These are phyloP conservation scores for Akabosia matsudoensis DNA, from an alignment of 1,140 invertebrate species.

Conservation along the genomic window DNA sequence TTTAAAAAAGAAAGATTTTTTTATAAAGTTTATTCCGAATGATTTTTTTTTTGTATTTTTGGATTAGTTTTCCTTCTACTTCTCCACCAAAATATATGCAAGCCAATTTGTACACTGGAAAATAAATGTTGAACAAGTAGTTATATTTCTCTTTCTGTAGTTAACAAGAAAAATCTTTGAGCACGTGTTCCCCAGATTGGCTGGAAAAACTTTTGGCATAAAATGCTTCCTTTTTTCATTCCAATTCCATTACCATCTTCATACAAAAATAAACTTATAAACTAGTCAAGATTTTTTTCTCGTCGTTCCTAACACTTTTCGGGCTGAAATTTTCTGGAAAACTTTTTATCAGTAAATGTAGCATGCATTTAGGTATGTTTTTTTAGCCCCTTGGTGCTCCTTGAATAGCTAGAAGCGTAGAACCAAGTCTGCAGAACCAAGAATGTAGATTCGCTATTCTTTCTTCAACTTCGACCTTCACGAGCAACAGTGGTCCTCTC, in stretches of 20 bases:
- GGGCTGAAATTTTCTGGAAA: background rate
- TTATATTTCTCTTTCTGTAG: background rate
- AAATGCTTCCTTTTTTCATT: background rate
- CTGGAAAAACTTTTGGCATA: background rate
- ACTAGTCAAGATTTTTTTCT: background rate
- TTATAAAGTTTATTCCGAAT: no score
- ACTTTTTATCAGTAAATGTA: no score
- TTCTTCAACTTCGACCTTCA: background rate
- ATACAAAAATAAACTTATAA: background rate
- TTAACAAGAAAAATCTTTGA: background rate
- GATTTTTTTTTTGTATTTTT: no score
- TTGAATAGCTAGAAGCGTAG: no score
- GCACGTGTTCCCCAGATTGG: background rate
- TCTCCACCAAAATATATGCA: no score
- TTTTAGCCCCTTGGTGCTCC: no score
- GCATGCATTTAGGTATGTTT: no score
- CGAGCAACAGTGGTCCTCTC: background rate
- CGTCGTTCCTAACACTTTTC: background rate
- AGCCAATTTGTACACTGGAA: no score
- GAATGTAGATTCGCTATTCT: background rate
- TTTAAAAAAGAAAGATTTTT: no score
- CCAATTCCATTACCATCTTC: background rate
- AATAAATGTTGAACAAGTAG: no score
- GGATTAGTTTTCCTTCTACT: no score
- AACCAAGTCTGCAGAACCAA: no score